Evolutionary conservation across 2,113 vertebrate species (phyloP).

Genomic region (Sprattus sprattus): DNA sequence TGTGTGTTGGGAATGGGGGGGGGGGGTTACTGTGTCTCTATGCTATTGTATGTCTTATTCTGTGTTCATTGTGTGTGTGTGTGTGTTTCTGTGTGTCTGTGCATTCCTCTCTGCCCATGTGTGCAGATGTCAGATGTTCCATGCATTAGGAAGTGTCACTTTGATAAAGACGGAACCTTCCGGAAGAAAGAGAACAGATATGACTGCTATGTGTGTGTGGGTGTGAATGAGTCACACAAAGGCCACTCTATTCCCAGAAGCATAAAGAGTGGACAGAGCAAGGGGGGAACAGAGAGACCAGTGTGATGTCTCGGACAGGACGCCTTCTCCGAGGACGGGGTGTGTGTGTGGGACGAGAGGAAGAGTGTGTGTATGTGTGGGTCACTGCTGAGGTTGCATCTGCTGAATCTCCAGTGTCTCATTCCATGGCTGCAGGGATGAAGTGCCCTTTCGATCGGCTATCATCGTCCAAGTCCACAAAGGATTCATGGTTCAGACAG

Average conservation of each 20-base stretch:
- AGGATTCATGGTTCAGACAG: neutral
- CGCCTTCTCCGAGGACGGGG: neutral
- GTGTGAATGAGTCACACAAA: neutral
- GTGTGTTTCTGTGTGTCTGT: neutral
- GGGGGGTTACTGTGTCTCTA: too few relatives aligned
- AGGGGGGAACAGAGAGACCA: neutral
- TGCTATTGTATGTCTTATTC: too few relatives aligned
- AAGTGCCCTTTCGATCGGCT: neutral
- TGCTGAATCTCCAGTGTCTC: neutral
- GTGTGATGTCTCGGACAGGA: neutral
- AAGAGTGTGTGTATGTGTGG: too few relatives aligned
- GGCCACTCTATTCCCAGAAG: neutral
- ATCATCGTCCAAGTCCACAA: neutral
- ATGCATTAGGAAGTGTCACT: neutral
- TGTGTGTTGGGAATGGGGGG: neutral
- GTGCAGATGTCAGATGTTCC: slow-evolving; percentile 2
- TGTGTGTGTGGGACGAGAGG: neutral
- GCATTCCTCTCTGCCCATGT: neutral
- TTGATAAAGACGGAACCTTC: neutral
- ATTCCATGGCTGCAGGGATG: neutral
- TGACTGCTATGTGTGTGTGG: neutral
- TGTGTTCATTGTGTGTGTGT: neutral
- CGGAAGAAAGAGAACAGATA: neutral
- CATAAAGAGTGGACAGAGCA: neutral
- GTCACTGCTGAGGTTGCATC: slow-evolving; percentile 2